phyloP scores from a whole-genome alignment of 92 coral and sea anemone genomes.

The Epizoanthus ramosus region DNA sequence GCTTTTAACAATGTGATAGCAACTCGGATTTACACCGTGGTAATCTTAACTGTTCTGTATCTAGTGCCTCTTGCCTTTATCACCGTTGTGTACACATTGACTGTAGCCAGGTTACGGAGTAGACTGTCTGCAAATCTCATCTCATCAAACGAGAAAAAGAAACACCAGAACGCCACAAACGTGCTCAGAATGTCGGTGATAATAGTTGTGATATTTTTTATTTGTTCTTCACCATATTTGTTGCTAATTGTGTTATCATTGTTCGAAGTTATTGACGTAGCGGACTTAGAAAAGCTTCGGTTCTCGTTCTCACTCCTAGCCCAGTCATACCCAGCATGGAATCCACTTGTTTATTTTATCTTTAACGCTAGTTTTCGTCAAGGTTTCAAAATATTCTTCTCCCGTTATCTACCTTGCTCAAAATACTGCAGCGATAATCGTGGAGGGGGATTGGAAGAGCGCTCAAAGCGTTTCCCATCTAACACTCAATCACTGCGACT shows the following conservation, averaged over 20 bases:
- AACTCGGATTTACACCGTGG: conserved; percentile 14
- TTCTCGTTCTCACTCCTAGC: not conserved
- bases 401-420: no score
- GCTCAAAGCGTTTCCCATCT: no score
- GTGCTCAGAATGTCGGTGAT: conserved; percentile 49
- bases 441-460: no score
- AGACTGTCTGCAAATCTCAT: no score
- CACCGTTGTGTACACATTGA: conserved; percentile 31
- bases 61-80: conserved; percentile 24
- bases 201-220: conserved; percentile 39
- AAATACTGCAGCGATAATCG: no score
- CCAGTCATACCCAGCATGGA: conserved; percentile 1
- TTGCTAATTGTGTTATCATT: conserved; percentile 5
- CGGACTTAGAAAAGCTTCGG: not conserved
- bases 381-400: no score
- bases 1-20: not conserved
- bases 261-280: not conserved
- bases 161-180: not conserved
- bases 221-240: conserved; percentile 39
- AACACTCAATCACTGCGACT: no score
- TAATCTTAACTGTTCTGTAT: conserved; percentile 30
- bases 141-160: no score
- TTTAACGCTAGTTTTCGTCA: not conserved
- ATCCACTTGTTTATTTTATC: conserved; percentile 1
- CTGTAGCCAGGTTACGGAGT: not conserved